Evolutionary conservation across 2,113 vertebrate species (phyloP).

Genomic region (Melanerpes aurifrons): DNA sequence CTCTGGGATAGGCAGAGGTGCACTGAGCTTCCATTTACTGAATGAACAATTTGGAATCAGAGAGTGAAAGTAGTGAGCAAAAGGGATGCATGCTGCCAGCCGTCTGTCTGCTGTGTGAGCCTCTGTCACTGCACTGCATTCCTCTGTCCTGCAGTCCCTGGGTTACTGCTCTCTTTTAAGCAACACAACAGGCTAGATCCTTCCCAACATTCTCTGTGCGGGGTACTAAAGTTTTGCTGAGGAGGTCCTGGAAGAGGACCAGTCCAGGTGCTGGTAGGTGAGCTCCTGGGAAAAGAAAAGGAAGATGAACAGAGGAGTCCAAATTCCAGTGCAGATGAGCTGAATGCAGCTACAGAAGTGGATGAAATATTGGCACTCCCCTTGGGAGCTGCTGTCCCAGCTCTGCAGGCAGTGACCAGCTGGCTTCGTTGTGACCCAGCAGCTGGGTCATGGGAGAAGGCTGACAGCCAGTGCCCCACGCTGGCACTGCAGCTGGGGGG

Average conservation of each 20-base stretch:
- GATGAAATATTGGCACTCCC: constrained; percentile 2
- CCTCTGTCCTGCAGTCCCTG: background rate
- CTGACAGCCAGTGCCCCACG: background rate
- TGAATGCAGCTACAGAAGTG: constrained; percentile 28
- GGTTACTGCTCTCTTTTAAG: background rate
- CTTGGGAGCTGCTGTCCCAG: background rate
- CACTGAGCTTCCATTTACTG: background rate
- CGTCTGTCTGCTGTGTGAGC: background rate
- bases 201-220: background rate
- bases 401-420: background rate
- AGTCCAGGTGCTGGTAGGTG: background rate
- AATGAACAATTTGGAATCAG: background rate
- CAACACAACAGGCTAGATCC: background rate
- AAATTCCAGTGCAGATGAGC: background rate
- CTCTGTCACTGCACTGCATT: background rate
- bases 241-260: background rate
- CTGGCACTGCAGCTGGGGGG: background rate
- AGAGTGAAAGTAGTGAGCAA: background rate
- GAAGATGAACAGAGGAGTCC: background rate
- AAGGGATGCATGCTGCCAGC: background rate
- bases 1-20: background rate
- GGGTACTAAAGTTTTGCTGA: background rate
- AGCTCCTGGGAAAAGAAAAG: background rate
- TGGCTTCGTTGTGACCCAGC: constrained; percentile 20
- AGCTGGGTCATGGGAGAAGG: background rate